Evolutionary conservation across 2,888 invertebrate species (phyloP).

Genomic region (Pandemis cinnamomeana): DNA sequence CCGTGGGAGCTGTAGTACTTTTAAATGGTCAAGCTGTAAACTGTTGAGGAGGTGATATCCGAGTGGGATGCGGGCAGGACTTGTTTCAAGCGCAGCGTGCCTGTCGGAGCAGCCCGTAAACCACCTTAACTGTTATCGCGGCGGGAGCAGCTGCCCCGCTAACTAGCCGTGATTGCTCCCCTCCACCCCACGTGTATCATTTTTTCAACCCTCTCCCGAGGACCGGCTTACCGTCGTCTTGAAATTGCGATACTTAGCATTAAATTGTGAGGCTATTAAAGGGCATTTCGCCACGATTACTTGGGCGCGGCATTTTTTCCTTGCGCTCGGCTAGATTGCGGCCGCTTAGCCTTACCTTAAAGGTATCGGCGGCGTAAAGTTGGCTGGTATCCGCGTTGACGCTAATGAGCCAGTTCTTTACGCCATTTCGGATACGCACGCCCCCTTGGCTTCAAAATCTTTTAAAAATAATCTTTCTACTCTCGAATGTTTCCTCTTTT

Average conservation of each 20-base stretch:
- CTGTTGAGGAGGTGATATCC: constrained; percentile 24
- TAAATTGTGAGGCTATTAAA: constrained; percentile 80
- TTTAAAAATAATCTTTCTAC: constrained; percentile 66
- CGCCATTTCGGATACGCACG: constrained; percentile 78
- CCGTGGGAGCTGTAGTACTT: background rate
- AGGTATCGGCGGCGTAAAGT: constrained; percentile 80
- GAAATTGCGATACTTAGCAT: constrained; percentile 82
- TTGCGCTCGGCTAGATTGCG: constrained; percentile 68
- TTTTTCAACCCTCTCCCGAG: constrained; percentile 76
- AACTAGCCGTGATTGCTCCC: constrained; percentile 73
- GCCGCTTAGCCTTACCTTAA: constrained; percentile 77
- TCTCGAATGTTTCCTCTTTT: constrained; percentile 51
- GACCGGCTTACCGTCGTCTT: constrained; percentile 68
- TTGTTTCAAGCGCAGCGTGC: constrained; percentile 57
- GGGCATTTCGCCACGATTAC: constrained; percentile 76
- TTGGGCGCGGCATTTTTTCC: constrained; percentile 68
- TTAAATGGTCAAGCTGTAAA: constrained; percentile 30
- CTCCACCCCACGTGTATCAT: constrained; percentile 66
- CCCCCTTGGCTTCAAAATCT: constrained; percentile 66
- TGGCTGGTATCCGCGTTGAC: constrained; percentile 73
- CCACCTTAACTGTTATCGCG: constrained; percentile 69
- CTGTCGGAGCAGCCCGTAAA: constrained; percentile 59
- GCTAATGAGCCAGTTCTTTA: constrained; percentile 79
- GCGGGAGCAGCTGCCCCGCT: constrained; percentile 73
- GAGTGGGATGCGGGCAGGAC: constrained; percentile 46